Base-by-base conservation (phyloP, 2,888 invertebrate genomes). In the Mythimna ferrago region DNA sequence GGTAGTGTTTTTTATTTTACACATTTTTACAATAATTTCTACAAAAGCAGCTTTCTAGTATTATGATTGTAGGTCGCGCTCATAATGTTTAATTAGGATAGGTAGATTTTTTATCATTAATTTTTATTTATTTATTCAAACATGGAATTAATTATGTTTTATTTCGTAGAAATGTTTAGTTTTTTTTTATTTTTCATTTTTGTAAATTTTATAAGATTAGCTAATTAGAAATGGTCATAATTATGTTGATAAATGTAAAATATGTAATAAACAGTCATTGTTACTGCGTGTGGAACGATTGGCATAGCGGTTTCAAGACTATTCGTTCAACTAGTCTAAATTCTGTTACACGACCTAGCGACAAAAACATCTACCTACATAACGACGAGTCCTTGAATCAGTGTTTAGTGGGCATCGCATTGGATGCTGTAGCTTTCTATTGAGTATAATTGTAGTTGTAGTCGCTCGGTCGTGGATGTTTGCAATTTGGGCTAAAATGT, bases 401-500 rank as follows among this genome's bases (percentile, higher is more conserved):
- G 38, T 65, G 35, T 63, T 67, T 62, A 16, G 26, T 64, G 48
- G 26, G 41, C 57, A 56, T 61, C 54, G 14, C 44, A 62, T 41
- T 64, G 64, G 60, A 62, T 61, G 56, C 38, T 53, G 54, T 66
- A 56, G 51, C 60, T 74, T 26, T 61, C n/a, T 56, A 53, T 75
- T 35, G 11, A 6, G 54, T 14, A 32, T 6, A 54, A 61, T 76
- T 21, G 81, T 66, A 68, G 63, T 35, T 72, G 58, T 81, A 78
- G 88, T 89, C 88, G 88, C 85, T 85, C 83, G 90, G 89, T 90
- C 88, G 91, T 91, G 88, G 83, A 83, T 76, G 74, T 86, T 77
- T 78, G 70, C 76, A 81, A 87, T 88, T 90, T 89, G 91, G 92
- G 90, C 88, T 92, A 92, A 92, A 91, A 88, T 89, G 86, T 91